These are phyloP conservation scores for Eupithecia pulchellata DNA, from an alignment of 2,888 invertebrate species.

Conservation along the genomic window DNA sequence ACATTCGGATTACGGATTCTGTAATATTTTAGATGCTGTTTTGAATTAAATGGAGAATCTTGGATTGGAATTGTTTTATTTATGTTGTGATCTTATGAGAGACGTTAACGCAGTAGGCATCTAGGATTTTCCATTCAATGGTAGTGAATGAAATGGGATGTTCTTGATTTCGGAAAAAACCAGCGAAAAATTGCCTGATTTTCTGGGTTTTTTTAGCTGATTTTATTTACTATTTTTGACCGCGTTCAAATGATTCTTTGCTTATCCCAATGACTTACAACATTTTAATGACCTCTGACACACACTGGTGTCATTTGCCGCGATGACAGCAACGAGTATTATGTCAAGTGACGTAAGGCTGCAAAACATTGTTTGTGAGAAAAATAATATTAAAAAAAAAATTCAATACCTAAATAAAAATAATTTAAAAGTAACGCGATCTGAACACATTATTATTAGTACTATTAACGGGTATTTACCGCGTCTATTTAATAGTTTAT, in stretches of 20 bases:
- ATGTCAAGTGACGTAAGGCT: too few relatives aligned
- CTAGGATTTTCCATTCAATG: background rate
- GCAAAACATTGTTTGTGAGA: too few relatives aligned
- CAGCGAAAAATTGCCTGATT: background rate
- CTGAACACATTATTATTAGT: too few relatives aligned
- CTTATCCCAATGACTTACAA: background rate
- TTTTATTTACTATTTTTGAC: background rate
- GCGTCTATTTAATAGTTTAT: too few relatives aligned
- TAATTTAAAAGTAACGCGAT: too few relatives aligned
- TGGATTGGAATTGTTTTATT: background rate
- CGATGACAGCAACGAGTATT: too few relatives aligned
- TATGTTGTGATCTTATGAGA: background rate
- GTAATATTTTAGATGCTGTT: conserved; percentile 34
- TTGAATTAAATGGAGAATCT: conserved; percentile 24
- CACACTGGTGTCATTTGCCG: too few relatives aligned
- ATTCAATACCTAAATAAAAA: too few relatives aligned
- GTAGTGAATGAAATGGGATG: too few relatives aligned
- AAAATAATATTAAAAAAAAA: too few relatives aligned
- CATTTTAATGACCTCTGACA: background rate
- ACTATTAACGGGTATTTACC: too few relatives aligned
- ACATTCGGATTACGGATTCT: conserved; percentile 28
- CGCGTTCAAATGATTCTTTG: background rate
- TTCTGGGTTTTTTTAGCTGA: background rate
- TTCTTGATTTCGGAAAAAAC: background rate
- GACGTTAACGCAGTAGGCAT: background rate